phyloP scores from a whole-genome alignment of 2,888 invertebrate genomes.

The Drosophila prolongata region DNA sequence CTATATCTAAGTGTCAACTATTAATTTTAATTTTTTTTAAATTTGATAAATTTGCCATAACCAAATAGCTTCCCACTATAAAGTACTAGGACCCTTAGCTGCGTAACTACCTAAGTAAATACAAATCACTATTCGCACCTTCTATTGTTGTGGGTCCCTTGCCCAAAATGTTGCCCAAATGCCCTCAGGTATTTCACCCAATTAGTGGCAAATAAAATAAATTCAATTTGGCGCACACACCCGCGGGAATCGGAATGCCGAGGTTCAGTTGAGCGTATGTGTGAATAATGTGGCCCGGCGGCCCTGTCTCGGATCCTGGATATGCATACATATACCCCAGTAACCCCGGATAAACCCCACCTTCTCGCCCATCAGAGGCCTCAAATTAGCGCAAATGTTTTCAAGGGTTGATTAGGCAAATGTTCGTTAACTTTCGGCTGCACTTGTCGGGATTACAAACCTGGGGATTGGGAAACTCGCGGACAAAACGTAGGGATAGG shows the following conservation, averaged over 20 bases:
- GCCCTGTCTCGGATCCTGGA: slow-evolving; percentile 36
- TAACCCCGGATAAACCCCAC: slow-evolving; percentile 23
- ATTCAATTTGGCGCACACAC: slow-evolving; percentile 81
- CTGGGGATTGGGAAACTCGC: slow-evolving; percentile 1
- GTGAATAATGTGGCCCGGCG: slow-evolving; percentile 78
- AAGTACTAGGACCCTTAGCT: neutral
- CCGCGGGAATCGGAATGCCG: slow-evolving; percentile 27
- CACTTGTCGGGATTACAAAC: slow-evolving; percentile 56
- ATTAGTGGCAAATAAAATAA: slow-evolving; percentile 83
- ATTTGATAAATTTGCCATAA: neutral
- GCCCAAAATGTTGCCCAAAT: slow-evolving; percentile 38
- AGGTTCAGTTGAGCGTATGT: slow-evolving; percentile 73
- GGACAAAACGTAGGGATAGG: neutral
- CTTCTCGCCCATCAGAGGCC: no score
- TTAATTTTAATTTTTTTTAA: neutral
- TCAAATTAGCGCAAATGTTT: no score
- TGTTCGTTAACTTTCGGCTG: slow-evolving; percentile 62
- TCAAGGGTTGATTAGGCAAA: slow-evolving; percentile 83
- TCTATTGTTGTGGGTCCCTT: neutral
- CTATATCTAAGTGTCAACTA: neutral
- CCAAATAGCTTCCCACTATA: neutral
- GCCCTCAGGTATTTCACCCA: slow-evolving; percentile 82
- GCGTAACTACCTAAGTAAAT: slow-evolving; percentile 31
- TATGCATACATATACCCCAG: slow-evolving; percentile 10
- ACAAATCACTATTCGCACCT: slow-evolving; percentile 38